A percentile compares a stretch with the other conserved stretches of the same genome.
Evolutionary conservation across 2,888 invertebrate genomes (phyloP).

Genomic region (Drosophila atripex): DNA sequence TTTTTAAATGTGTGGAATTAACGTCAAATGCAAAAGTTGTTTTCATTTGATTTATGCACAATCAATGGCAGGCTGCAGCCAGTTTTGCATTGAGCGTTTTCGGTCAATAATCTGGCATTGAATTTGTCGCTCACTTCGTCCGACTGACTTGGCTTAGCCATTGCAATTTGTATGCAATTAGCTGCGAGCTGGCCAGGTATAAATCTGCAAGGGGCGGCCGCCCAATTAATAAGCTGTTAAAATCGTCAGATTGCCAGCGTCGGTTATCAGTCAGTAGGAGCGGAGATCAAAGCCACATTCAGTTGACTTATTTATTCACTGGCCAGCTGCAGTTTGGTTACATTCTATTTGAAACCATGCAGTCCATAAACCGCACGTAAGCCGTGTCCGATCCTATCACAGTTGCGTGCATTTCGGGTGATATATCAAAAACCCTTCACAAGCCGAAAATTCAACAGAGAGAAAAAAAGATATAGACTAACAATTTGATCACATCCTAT

Average conservation of each 20-base stretch:
- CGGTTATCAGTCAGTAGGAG: slow-evolving; percentile 48
- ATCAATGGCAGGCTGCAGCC: slow-evolving; percentile 42
- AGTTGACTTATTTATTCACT: slow-evolving; percentile 16
- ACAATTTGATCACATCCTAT: not conserved
- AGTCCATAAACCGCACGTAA: slow-evolving; percentile 65
- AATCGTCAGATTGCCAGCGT: slow-evolving; percentile 50
- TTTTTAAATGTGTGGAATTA: slow-evolving; percentile 21
- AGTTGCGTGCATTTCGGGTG: slow-evolving; percentile 56
- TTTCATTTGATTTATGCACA: slow-evolving; percentile 67
- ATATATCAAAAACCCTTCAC: slow-evolving; percentile 67
- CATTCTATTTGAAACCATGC: slow-evolving; percentile 56
- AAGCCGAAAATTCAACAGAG: slow-evolving; percentile 15
- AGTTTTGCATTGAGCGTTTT: slow-evolving; percentile 58
- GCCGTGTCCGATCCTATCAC: slow-evolving; percentile 65
- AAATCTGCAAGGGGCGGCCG: slow-evolving; percentile 62
- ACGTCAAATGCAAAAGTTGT: slow-evolving; percentile 61
- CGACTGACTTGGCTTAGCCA: slow-evolving; percentile 45
- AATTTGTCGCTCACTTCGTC: slow-evolving; percentile 41
- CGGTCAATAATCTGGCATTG: slow-evolving; percentile 60
- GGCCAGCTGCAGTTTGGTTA: slow-evolving; percentile 47
- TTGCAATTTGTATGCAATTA: slow-evolving; percentile 68
- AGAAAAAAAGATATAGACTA: not conserved
- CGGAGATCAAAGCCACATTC: slow-evolving; percentile 35
- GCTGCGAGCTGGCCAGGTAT: slow-evolving; percentile 42
- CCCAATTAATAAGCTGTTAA: slow-evolving; percentile 60